Evolutionary conservation across 2,797 vertebrate genomes (phyloP).

Genomic region (Sebastes hopkinsi): DNA sequence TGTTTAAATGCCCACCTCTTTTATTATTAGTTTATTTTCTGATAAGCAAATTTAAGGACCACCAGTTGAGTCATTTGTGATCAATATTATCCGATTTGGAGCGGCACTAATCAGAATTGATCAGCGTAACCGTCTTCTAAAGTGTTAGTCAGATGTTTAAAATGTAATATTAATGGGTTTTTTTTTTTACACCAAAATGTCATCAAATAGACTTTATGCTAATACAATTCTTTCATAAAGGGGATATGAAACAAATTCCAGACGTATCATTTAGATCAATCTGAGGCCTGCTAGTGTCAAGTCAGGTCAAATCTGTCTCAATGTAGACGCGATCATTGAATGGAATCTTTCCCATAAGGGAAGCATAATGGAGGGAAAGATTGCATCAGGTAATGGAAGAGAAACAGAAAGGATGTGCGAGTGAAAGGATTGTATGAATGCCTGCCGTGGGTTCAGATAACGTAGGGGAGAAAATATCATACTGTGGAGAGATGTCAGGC

Average conservation of each 20-base stretch:
- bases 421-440: conserved; percentile 19
- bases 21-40: background rate
- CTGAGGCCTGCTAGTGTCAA: background rate
- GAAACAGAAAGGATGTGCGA: conserved; percentile 11
- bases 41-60: background rate
- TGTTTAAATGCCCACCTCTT: background rate
- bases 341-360: background rate
- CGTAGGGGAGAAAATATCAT: background rate
- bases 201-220: background rate
- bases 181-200: background rate
- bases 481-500: conserved; percentile 9
- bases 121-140: background rate
- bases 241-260: background rate
- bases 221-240: background rate
- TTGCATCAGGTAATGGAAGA: conserved; percentile 15
- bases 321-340: background rate
- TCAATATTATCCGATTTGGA: background rate
- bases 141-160: background rate
- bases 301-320: conserved; percentile 5
- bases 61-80: background rate
- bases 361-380: background rate
- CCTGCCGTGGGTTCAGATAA: conserved; percentile 29
- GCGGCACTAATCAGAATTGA: background rate
- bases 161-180: too few relatives aligned
- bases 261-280: background rate